Conservation (phyloP, 2,888 invertebrate species). For the Diarsia dahlii region DNA sequence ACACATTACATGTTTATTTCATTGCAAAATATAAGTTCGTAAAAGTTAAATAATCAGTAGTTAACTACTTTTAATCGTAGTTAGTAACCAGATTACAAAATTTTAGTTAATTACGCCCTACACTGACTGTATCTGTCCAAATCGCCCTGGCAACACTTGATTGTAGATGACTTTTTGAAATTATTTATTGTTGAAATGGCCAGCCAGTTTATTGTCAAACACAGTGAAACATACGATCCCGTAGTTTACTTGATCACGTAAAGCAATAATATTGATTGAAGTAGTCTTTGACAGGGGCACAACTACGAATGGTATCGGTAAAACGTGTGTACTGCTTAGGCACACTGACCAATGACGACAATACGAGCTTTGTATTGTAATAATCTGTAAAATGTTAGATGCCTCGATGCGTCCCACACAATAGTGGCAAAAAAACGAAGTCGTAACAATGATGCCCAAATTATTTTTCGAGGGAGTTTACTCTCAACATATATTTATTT, state of each 20-base stretch:
- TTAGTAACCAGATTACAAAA: too few relatives aligned
- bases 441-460: conserved; percentile 13
- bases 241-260: not conserved
- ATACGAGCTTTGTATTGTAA: conserved; percentile 28
- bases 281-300: not conserved
- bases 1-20: too few relatives aligned
- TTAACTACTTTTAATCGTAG: too few relatives aligned
- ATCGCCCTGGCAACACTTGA: conserved; percentile 29
- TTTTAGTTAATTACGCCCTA: too few relatives aligned
- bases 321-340: conserved; percentile 6
- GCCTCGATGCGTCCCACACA: not conserved
- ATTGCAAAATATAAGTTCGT: too few relatives aligned
- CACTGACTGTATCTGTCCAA: conserved; percentile 18
- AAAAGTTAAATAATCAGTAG: too few relatives aligned
- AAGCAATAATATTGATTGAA: conserved; percentile 2
- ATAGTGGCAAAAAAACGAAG: conserved; percentile 17
- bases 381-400: conserved; percentile 13
- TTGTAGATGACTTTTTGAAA: conserved; percentile 32
- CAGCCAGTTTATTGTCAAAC: not conserved
- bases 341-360: conserved; percentile 32
- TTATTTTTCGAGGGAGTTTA: conserved; percentile 28
- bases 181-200: not conserved
- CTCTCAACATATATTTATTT: conserved; percentile 23
- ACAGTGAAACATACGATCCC: conserved; percentile 4
- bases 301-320: not conserved